Percentiles rank a stretch among this genome's conserved stretches.
Conservation (phyloP, 2,113 vertebrate species). For the Dermatemys mawii region DNA sequence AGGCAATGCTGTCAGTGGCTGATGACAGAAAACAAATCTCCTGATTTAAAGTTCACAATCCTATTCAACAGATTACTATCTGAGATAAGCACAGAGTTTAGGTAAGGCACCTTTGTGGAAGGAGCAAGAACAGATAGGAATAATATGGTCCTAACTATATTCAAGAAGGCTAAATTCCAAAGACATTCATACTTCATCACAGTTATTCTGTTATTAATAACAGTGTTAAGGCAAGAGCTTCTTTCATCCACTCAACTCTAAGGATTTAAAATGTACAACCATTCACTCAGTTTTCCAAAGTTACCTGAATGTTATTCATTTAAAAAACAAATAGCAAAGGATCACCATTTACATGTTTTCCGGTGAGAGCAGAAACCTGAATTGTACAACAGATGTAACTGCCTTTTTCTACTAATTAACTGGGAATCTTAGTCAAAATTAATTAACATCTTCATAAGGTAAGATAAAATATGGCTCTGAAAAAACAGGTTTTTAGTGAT, state of each 20-base stretch:
- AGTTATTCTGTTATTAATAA: background rate
- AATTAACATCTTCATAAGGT: slow-evolving; percentile 3
- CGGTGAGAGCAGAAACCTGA: background rate
- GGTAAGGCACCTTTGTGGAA: background rate
- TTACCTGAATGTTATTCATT: background rate
- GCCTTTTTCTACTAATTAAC: slow-evolving; percentile 12
- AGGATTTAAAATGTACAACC: background rate
- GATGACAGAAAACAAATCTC: background rate
- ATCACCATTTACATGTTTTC: background rate
- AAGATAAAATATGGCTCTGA: background rate
- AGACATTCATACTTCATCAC: background rate
- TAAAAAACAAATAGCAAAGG: background rate
- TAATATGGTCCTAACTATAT: fast-evolving
- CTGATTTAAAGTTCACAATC: background rate
- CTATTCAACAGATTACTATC: background rate
- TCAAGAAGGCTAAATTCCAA: background rate
- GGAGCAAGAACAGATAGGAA: fast-evolving
- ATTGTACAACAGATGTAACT: background rate
- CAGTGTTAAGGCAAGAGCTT: background rate
- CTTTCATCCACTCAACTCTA: background rate
- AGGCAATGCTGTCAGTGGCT: background rate
- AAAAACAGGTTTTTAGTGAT: background rate
- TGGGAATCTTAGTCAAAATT: slow-evolving; percentile 18
- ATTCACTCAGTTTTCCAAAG: background rate
- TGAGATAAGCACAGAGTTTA: background rate